These are phyloP conservation scores for Buteo buteo DNA, from an alignment of 2,113 vertebrate genomes.

Conservation along the genomic window DNA sequence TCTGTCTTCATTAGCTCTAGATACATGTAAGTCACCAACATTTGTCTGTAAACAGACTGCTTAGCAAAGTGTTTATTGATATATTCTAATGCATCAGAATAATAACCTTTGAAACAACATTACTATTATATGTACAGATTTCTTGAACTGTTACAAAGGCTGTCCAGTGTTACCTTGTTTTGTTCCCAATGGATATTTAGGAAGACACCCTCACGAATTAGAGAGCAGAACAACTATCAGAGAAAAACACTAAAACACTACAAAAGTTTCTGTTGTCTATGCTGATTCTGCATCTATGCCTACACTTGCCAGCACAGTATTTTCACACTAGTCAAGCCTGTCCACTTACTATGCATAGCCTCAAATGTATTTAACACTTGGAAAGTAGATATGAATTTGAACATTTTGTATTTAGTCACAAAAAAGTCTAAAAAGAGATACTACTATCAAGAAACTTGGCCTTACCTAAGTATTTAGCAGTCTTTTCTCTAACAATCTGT, in stretches of 20 bases:
- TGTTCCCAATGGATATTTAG: neutral
- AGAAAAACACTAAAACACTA: neutral
- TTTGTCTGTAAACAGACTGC: neutral
- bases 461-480: neutral
- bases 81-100: neutral
- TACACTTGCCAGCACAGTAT: neutral
- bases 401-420: neutral
- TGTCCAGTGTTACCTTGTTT: neutral
- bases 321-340: neutral
- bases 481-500: neutral
- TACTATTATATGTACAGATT: fast-evolving
- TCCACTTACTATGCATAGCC: neutral
- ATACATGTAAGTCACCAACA: fast-evolving
- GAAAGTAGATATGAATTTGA: neutral
- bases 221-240: neutral
- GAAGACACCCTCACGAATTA: neutral
- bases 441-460: neutral
- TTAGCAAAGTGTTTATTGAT: neutral
- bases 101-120: neutral
- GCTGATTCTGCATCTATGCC: neutral
- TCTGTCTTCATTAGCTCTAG: neutral
- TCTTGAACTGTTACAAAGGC: neutral
- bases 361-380: neutral
- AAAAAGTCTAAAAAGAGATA: neutral
- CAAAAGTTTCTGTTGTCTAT: neutral